Percentiles rank a stretch among this genome's conserved stretches.
phyloP scores from a whole-genome alignment of 2,113 vertebrate genomes.

The Chaenocephalus aceratus region DNA sequence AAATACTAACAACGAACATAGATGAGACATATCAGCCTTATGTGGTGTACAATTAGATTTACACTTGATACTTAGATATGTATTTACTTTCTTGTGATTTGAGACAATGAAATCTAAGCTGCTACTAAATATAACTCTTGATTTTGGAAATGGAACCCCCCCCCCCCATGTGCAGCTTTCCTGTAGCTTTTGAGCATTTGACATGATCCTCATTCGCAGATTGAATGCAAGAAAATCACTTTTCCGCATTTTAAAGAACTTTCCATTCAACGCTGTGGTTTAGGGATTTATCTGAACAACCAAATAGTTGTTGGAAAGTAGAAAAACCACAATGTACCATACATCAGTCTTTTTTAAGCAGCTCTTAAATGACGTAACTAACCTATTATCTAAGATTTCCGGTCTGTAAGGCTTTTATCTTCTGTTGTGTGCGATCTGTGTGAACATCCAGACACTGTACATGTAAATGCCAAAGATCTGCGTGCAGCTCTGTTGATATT shows the following conservation, averaged over 20 bases:
- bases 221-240: background rate
- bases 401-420: background rate
- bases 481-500: conserved; percentile 2
- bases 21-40: background rate
- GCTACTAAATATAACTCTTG: background rate
- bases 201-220: background rate
- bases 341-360: background rate
- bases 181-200: background rate
- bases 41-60: background rate
- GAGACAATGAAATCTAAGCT: too few relatives aligned
- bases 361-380: background rate
- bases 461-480: conserved; percentile 53
- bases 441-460: conserved; percentile 12
- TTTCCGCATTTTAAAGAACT: background rate
- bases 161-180: background rate
- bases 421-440: background rate
- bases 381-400: background rate
- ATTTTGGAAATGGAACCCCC: background rate
- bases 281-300: background rate
- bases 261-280: background rate
- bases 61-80: background rate
- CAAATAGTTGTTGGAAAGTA: background rate
- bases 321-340: background rate
- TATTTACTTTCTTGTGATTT: background rate
- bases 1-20: background rate